These are phyloP conservation scores for Pleuronectes platessa DNA, from an alignment of 2,113 vertebrate genomes.

Conservation along the genomic window DNA sequence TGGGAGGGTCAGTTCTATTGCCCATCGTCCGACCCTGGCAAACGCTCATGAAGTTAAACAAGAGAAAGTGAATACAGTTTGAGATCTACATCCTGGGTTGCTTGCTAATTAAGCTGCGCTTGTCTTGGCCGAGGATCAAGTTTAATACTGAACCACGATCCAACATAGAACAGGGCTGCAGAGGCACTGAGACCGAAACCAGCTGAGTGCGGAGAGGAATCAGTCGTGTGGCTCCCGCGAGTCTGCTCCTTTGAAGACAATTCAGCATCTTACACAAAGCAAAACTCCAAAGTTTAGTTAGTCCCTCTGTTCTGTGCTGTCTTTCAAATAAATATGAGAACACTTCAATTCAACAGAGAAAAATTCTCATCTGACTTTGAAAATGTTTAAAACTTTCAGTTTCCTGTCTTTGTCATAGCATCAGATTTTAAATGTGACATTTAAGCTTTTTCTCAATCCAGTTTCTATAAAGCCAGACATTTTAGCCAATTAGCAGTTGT, in stretches of 20 bases:
- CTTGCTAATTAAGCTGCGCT: conserved; percentile 74
- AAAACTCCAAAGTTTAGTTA: no score
- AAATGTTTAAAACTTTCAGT: neutral
- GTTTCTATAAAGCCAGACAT: no score
- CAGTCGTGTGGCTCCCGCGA: conserved; percentile 57
- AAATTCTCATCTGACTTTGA: neutral
- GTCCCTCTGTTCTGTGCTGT: neutral
- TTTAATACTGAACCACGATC: conserved; percentile 72
- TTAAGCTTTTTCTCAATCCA: no score
- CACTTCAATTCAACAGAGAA: neutral
- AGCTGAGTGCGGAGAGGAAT: conserved; percentile 52
- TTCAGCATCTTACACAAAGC: neutral
- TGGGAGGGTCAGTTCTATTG: conserved; percentile 57
- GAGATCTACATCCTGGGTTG: conserved; percentile 56
- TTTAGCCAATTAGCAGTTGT: no score
- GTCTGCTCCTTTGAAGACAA: conserved; percentile 37
- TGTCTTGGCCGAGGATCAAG: conserved; percentile 70
- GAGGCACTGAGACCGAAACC: conserved; percentile 30
- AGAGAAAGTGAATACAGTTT: conserved; percentile 59
- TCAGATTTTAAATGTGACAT: no score
- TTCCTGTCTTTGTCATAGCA: neutral
- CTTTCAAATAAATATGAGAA: neutral
- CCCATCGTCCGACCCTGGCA: conserved; percentile 52
- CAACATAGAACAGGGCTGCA: conserved; percentile 52
- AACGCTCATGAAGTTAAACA: conserved; percentile 53